These are phyloP conservation scores for Sebastes miniatus DNA, from an alignment of 2,797 vertebrate genomes.

Conservation along the genomic window DNA sequence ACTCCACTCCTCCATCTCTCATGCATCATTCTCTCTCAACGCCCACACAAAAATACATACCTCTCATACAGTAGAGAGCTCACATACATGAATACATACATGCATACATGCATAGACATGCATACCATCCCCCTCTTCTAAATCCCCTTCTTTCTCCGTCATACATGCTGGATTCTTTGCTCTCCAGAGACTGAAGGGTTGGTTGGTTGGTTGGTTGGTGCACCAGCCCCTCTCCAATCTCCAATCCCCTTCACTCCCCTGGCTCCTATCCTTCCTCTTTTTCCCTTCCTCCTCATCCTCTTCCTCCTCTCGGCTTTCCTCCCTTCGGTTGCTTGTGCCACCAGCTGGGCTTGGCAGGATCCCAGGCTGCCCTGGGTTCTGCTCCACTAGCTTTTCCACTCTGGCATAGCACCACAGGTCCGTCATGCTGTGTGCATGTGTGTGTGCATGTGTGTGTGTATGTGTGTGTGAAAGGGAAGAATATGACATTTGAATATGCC, in stretches of 20 bases:
- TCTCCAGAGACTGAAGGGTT: slow-evolving; percentile 17
- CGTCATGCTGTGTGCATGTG: slow-evolving; percentile 51
- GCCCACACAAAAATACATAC: slow-evolving; percentile 39
- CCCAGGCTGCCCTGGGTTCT: slow-evolving; percentile 70
- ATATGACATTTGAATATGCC: slow-evolving; percentile 1
- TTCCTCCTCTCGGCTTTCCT: slow-evolving; percentile 28
- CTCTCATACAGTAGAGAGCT: not conserved
- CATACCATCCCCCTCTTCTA: slow-evolving; percentile 11
- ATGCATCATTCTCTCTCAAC: slow-evolving; percentile 30
- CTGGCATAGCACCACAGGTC: slow-evolving; percentile 60
- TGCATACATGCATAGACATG: slow-evolving; percentile 27
- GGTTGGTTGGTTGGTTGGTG: slow-evolving; percentile 1
- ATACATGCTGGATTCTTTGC: not conserved
- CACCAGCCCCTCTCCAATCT: slow-evolving; percentile 12
- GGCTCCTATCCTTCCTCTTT: slow-evolving; percentile 15
- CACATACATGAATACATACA: slow-evolving; percentile 8
- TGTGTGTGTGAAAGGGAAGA: not conserved
- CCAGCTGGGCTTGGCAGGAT: slow-evolving; percentile 68
- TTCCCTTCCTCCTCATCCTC: slow-evolving; percentile 21
- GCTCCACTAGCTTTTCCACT: slow-evolving; percentile 66
- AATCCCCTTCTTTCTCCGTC: slow-evolving; percentile 14
- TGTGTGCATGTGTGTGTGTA: slow-evolving; percentile 2
- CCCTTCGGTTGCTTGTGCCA: slow-evolving; percentile 42
- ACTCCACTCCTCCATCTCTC: slow-evolving; percentile 16
- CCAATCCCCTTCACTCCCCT: slow-evolving; percentile 15